These are phyloP conservation scores for Dendroctonus valens DNA, from an alignment of 1,140 invertebrate genomes.

Conservation along the genomic window DNA sequence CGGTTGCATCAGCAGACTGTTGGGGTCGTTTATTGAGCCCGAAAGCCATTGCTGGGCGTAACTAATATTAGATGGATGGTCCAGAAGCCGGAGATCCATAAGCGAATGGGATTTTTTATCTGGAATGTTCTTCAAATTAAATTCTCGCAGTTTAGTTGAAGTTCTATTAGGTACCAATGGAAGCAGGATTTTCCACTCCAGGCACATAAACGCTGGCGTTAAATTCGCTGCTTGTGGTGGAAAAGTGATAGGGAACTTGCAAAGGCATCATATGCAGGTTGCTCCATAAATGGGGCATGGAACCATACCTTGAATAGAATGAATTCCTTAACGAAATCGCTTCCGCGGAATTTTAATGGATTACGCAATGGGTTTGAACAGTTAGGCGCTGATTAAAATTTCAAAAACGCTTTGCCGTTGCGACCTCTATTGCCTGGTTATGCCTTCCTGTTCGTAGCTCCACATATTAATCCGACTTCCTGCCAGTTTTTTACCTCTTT, in stretches of 20 bases:
- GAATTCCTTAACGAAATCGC: too few relatives aligned
- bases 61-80: conserved; percentile 35
- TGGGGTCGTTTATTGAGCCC: conserved; percentile 35
- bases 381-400: conserved; percentile 17
- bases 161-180: not conserved
- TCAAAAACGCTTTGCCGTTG: conserved; percentile 2
- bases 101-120: conserved; percentile 57
- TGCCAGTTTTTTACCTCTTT: conserved; percentile 38
- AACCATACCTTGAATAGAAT: conserved; percentile 37
- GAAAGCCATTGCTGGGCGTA: conserved; percentile 40
- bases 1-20: conserved; percentile 33
- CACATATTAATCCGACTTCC: too few relatives aligned
- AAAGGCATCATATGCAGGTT: conserved; percentile 39
- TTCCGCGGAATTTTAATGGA: not conserved
- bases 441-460: too few relatives aligned
- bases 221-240: conserved; percentile 57
- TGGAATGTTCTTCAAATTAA: conserved; percentile 17
- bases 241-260: conserved; percentile 40
- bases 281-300: conserved; percentile 46
- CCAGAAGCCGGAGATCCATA: conserved; percentile 55
- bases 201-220: conserved; percentile 61
- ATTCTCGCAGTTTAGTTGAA: conserved; percentile 50
- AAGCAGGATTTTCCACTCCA: conserved; percentile 35
- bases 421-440: not conserved
- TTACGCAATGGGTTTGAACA: not conserved